Conservation (phyloP, 2,113 vertebrate species). For the Istiophorus platypterus region DNA sequence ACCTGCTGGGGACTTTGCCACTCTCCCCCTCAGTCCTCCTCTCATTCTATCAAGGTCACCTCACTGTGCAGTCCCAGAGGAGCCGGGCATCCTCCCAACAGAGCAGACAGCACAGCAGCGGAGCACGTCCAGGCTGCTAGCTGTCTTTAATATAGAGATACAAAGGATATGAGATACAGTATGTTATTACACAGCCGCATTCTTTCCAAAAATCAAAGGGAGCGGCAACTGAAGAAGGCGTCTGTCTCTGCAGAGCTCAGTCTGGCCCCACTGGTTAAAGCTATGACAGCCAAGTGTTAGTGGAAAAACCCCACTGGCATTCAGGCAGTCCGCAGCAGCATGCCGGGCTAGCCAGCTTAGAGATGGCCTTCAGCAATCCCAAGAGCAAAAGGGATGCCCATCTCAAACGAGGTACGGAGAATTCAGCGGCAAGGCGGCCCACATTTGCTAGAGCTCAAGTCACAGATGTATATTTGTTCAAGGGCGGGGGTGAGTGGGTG, state of each 20-base stretch:
- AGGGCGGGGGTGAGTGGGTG: slow-evolving; percentile 32
- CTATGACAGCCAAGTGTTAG: slow-evolving; percentile 67
- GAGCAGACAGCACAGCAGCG: slow-evolving; percentile 14
- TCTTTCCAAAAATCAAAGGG: slow-evolving; percentile 62
- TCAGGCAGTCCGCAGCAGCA: slow-evolving; percentile 55
- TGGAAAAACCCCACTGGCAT: slow-evolving; percentile 76
- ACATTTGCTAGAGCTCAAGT: slow-evolving; percentile 67
- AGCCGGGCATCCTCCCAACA: slow-evolving; percentile 40
- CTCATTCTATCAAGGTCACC: slow-evolving; percentile 75
- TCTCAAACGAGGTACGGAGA: slow-evolving; percentile 67
- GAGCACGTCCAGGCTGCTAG: slow-evolving; percentile 21
- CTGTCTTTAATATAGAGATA: slow-evolving; percentile 35
- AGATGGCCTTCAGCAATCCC: slow-evolving; percentile 72
- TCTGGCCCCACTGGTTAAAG: slow-evolving; percentile 57
- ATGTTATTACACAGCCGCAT: slow-evolving; percentile 43
- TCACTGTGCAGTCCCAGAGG: slow-evolving; percentile 69
- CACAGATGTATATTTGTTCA: slow-evolving; percentile 78
- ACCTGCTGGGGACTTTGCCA: slow-evolving; percentile 69
- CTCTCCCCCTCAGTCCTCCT: slow-evolving; percentile 55
- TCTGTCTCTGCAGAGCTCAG: slow-evolving; percentile 56
- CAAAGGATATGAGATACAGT: slow-evolving; percentile 22
- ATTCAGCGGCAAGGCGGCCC: slow-evolving; percentile 74
- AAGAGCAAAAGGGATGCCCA: slow-evolving; percentile 70
- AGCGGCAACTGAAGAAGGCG: slow-evolving; percentile 59
- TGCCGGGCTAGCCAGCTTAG: slow-evolving; percentile 54